Evolutionary conservation across 2,113 vertebrate species (phyloP).

Genomic region (Scomber japonicus): DNA sequence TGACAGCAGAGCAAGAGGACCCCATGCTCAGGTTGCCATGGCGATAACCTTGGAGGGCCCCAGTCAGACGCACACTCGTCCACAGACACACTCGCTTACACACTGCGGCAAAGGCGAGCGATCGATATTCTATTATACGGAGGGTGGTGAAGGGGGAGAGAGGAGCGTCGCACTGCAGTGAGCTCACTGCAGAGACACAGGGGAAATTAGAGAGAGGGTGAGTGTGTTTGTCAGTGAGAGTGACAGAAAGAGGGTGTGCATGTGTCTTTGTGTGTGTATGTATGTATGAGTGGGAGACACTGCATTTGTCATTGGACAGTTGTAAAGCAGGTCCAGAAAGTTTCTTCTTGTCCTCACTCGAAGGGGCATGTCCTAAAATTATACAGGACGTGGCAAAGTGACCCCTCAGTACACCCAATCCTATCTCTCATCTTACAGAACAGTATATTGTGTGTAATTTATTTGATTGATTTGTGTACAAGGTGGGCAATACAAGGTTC

Average conservation of each 20-base stretch:
- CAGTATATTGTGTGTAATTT: conserved; percentile 31
- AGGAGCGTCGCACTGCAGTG: conserved; percentile 77
- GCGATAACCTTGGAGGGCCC: conserved; percentile 85
- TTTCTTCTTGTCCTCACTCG: conserved; percentile 39
- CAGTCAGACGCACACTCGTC: conserved; percentile 57
- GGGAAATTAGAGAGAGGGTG: conserved; percentile 78
- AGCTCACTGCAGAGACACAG: conserved; percentile 78
- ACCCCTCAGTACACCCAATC: not conserved
- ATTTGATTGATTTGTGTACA: conserved; percentile 35
- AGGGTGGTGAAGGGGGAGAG: conserved; percentile 64
- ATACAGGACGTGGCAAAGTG: conserved; percentile 32
- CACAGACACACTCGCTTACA: conserved; percentile 72
- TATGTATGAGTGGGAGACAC: conserved; percentile 45
- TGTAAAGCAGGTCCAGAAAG: conserved; percentile 33
- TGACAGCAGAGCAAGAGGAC: conserved; percentile 72
- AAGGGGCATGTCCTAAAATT: conserved; percentile 26
- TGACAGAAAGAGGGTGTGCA: conserved; percentile 62
- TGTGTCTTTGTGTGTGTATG: conserved; percentile 46
- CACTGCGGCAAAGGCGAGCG: conserved; percentile 82
- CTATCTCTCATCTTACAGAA: conserved; percentile 1
- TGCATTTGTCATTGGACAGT: conserved; percentile 62
- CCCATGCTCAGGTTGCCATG: conserved; percentile 82
- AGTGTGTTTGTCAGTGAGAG: conserved; percentile 71
- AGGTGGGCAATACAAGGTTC: conserved; percentile 28
- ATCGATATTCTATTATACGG: conserved; percentile 89